phyloP scores from a whole-genome alignment of 2,797 vertebrate genomes.

The Tolypeutes matacus region DNA sequence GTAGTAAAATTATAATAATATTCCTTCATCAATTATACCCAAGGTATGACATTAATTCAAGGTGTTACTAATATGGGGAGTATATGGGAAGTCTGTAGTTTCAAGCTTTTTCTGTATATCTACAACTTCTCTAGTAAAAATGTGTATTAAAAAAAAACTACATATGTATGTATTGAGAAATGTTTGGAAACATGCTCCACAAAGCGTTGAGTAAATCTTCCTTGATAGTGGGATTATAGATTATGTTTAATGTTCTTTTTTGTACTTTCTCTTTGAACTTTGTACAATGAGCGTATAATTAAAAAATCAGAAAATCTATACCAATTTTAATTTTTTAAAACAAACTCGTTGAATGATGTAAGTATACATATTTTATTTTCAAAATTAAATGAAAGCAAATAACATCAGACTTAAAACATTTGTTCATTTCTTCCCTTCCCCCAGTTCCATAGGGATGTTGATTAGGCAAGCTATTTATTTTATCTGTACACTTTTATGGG shows the following conservation, averaged over 20 bases:
- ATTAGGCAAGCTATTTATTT: conserved; percentile 23
- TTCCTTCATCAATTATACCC: too few relatives aligned
- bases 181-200: not conserved
- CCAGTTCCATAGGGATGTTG: not conserved
- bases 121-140: too few relatives aligned
- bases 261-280: not conserved
- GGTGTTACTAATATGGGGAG: too few relatives aligned
- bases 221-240: not conserved
- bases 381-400: not conserved
- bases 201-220: not conserved
- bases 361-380: not conserved
- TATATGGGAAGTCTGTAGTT: too few relatives aligned
- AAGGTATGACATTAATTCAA: too few relatives aligned
- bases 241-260: not conserved
- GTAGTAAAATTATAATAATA: too few relatives aligned
- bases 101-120: too few relatives aligned
- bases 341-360: not conserved
- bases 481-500: not conserved
- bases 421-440: not conserved
- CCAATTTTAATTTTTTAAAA: conserved; percentile 7
- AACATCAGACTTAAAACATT: not conserved
- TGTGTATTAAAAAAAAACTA: not conserved
- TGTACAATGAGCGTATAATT: not conserved
- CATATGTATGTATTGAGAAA: not conserved
- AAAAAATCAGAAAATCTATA: not conserved